These are phyloP conservation scores for Holothuria scabra DNA, from an alignment of 53 echinoderm and acorn worm genomes.

Conservation along the genomic window DNA sequence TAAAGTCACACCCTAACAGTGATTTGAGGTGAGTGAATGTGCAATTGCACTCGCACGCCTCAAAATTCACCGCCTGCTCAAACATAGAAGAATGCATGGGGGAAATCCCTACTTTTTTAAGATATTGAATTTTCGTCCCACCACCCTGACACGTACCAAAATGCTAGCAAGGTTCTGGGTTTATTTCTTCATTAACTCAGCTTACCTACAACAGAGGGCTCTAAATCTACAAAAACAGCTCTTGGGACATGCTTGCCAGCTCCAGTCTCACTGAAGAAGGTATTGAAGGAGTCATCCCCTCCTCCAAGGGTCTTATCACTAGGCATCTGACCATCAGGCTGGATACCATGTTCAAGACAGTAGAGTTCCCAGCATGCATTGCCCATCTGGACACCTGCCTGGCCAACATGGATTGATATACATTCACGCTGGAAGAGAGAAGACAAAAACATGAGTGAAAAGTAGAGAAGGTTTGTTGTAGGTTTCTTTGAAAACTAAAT, in stretches of 20 bases:
- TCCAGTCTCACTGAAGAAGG: slow-evolving; percentile 70
- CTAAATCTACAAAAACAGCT: slow-evolving; percentile 56
- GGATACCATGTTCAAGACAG: slow-evolving; percentile 49
- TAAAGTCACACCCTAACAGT: neutral
- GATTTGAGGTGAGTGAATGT: no score
- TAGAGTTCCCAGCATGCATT: slow-evolving; percentile 59
- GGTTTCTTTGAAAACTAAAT: no score
- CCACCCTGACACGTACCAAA: no score
- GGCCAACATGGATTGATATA: slow-evolving; percentile 35
- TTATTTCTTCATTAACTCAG: neutral
- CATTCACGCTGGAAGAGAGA: slow-evolving; percentile 4
- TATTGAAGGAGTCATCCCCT: slow-evolving; percentile 61
- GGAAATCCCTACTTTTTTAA: no score
- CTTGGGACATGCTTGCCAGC: slow-evolving; percentile 55
- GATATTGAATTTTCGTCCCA: no score
- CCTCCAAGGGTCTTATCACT: slow-evolving; percentile 41
- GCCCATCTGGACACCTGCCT: slow-evolving; percentile 56
- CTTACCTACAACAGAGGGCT: slow-evolving; percentile 61
- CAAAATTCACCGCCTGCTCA: neutral
- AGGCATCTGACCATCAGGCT: slow-evolving; percentile 63
- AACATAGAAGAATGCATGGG: neutral
- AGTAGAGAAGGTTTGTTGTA: neutral
- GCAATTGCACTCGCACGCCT: no score
- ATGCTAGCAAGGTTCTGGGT: neutral
- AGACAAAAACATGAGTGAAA: neutral